phyloP scores from a whole-genome alignment of 2,113 vertebrate genomes.

The Neopipo cinnamomea region DNA sequence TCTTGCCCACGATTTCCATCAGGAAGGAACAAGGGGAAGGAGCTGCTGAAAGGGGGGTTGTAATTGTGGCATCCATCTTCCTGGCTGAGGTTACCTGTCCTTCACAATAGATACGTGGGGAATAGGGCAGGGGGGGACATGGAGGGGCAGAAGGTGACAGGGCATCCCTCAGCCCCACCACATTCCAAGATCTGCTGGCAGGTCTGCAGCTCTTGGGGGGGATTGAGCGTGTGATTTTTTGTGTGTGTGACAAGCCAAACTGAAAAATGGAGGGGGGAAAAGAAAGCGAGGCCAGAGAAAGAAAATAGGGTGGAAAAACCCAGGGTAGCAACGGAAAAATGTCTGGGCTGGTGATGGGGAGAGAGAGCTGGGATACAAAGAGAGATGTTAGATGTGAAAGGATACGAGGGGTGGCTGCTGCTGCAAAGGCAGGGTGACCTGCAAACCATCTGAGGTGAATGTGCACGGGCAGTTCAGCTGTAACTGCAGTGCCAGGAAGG shows the following conservation, averaged over 20 bases:
- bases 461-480: not conserved
- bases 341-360: not conserved
- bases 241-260: not conserved
- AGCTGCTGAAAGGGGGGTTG: conserved; percentile 15
- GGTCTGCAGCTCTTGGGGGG: not conserved
- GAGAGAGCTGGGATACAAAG: not conserved
- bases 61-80: conserved; percentile 55
- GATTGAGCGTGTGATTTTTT: not conserved
- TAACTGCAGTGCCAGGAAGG: not conserved
- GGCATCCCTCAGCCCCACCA: conserved; percentile 13
- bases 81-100: conserved; percentile 21
- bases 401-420: not conserved
- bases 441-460: not conserved
- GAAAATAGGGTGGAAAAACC: not conserved
- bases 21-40: not conserved
- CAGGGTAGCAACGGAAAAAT: not conserved
- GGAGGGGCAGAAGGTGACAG: conserved; percentile 6
- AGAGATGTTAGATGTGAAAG: not conserved
- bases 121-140: not conserved
- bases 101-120: conserved; percentile 11
- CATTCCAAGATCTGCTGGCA: not conserved
- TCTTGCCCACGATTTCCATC: conserved; percentile 54
- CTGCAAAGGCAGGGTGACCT: not conserved
- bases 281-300: not conserved
- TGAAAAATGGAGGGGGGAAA: not conserved